phyloP scores from a whole-genome alignment of 2,888 invertebrate genomes.

The Pristionchus mayeri region DNA sequence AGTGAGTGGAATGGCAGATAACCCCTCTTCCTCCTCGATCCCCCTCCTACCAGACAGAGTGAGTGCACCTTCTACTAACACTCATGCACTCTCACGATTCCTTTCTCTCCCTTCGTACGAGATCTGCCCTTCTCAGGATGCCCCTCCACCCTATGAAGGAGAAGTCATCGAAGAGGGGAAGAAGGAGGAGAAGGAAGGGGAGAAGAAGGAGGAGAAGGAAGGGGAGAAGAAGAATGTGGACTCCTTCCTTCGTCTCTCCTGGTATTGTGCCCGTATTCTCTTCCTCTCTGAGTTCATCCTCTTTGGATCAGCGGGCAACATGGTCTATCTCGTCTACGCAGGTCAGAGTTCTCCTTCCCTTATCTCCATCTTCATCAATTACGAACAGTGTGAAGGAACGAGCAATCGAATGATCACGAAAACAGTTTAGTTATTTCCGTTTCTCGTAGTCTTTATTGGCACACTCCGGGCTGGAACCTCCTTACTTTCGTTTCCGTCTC shows the following conservation, averaged over 20 bases:
- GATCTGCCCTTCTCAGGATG: not conserved
- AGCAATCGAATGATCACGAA: not conserved
- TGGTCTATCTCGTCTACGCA: constrained; percentile 60
- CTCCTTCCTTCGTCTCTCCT: constrained; percentile 22
- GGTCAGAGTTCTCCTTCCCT: constrained; percentile 49
- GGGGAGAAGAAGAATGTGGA: constrained; percentile 31
- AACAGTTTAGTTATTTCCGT: no score
- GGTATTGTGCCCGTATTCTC: constrained; percentile 57
- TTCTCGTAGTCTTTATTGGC: not conserved
- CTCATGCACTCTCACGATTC: no score
- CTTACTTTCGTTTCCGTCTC: not conserved
- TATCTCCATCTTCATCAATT: not conserved
- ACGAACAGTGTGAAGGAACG: no score
- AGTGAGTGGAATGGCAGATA: no score
- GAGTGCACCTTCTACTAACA: not conserved
- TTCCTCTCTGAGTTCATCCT: constrained; percentile 59
- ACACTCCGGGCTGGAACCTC: not conserved
- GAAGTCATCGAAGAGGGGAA: not conserved
- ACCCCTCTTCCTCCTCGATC: not conserved
- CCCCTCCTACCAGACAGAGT: not conserved
- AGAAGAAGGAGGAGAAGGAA: constrained; percentile 26
- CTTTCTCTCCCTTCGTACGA: not conserved
- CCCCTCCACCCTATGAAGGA: not conserved
- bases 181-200: not conserved
- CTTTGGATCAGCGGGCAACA: constrained; percentile 59